phyloP scores from a whole-genome alignment of 2,797 vertebrate species.

The Pangasius djambal region DNA sequence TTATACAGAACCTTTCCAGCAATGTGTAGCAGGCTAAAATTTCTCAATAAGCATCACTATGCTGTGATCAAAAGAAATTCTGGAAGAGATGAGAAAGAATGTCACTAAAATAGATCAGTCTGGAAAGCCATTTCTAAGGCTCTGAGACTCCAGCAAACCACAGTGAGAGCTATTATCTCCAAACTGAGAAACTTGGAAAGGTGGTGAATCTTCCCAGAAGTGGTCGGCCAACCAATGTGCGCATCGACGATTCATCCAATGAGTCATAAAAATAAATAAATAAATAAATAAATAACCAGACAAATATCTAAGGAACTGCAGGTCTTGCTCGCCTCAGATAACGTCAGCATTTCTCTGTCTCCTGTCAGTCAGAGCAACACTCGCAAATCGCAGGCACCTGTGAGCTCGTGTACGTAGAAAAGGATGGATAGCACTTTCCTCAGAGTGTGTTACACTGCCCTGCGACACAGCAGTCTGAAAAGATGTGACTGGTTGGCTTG shows the following conservation, averaged over 20 bases:
- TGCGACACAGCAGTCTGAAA: no score
- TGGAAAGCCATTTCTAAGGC: not conserved
- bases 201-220: not conserved
- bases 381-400: not conserved
- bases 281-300: no score
- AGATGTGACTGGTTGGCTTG: not conserved
- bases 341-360: no score
- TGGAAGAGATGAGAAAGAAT: not conserved
- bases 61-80: not conserved
- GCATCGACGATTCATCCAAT: no score
- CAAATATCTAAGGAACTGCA: no score
- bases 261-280: no score
- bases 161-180: not conserved
- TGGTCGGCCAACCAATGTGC: no score
- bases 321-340: no score
- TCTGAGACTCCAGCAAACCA: not conserved
- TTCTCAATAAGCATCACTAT: not conserved
- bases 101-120: not conserved
- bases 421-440: not conserved
- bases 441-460: no score
- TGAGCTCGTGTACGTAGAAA: not conserved
- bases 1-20: not conserved
- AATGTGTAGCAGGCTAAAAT: not conserved
- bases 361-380: no score
- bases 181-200: not conserved